phyloP scores from a whole-genome alignment of 2,113 vertebrate species.

The Octodon degus region DNA sequence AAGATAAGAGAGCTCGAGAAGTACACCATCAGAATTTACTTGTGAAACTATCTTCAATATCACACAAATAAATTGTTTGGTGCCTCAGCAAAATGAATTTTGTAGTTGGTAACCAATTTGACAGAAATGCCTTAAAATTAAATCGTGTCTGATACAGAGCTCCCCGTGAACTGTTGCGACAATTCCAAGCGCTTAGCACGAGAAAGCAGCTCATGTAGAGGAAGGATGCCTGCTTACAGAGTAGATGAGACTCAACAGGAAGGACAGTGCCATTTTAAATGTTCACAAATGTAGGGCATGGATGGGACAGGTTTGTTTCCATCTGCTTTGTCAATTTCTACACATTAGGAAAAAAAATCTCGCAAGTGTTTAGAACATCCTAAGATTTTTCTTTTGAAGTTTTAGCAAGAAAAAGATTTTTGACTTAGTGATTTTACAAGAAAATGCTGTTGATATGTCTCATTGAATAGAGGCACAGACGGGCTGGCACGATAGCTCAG shows the following conservation, averaged over 20 bases:
- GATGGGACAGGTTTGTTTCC: not conserved
- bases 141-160: conserved; percentile 68
- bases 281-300: not conserved
- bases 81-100: conserved; percentile 70
- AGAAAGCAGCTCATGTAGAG: conserved; percentile 71
- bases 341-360: conserved; percentile 12
- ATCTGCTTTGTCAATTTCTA: conserved; percentile 51
- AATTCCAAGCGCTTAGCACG: conserved; percentile 49
- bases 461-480: not conserved
- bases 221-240: conserved; percentile 58
- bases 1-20: conserved; percentile 79
- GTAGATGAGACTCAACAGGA: conserved; percentile 45
- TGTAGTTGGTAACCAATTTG: conserved; percentile 76
- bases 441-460: conserved; percentile 4
- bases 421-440: not conserved
- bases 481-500: too few species aligned
- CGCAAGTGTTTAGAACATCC: conserved; percentile 22
- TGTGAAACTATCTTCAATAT: conserved; percentile 77
- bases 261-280: conserved; percentile 38
- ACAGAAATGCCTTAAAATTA: conserved; percentile 75
- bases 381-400: conserved; percentile 6
- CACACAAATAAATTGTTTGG: conserved; percentile 54
- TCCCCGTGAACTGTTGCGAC: conserved; percentile 35
- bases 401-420: not conserved
- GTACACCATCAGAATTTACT: conserved; percentile 72